These are phyloP conservation scores for Sylvia borin DNA, from an alignment of 2,797 vertebrate genomes.

Conservation along the genomic window DNA sequence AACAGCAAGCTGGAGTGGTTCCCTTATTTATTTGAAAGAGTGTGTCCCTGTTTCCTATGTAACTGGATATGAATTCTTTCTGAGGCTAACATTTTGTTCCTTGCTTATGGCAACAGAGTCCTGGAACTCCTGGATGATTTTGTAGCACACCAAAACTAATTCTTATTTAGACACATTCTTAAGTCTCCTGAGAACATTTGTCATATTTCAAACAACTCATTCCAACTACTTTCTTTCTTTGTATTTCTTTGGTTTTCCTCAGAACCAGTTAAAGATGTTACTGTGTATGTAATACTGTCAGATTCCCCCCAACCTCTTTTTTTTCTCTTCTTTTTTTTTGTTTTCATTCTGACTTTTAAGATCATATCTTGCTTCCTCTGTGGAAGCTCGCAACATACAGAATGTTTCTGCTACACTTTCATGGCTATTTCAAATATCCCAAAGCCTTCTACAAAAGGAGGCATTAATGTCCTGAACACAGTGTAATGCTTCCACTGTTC, in stretches of 20 bases:
- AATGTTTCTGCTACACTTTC: neutral
- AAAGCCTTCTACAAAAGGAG: neutral
- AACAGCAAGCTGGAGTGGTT: neutral
- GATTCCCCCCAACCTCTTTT: no score
- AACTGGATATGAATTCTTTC: neutral
- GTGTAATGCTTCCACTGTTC: neutral
- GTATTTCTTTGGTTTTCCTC: neutral
- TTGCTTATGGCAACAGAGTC: neutral
- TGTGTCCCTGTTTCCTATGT: neutral
- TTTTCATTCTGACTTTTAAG: neutral
- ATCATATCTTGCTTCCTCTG: neutral
- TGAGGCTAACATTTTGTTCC: neutral
- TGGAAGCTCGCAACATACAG: neutral
- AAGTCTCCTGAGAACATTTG: neutral
- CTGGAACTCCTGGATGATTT: neutral
- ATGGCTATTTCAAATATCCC: neutral
- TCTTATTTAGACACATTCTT: neutral
- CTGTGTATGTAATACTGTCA: neutral
- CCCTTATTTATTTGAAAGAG: neutral
- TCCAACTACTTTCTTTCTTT: neutral
- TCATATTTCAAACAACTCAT: neutral
- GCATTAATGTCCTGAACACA: neutral
- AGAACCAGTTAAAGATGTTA: neutral
- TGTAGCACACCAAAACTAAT: neutral
- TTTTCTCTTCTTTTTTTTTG: accelerated